These are phyloP conservation scores for Rhodinocichla rosea DNA, from an alignment of 2,113 vertebrate species.

Conservation along the genomic window DNA sequence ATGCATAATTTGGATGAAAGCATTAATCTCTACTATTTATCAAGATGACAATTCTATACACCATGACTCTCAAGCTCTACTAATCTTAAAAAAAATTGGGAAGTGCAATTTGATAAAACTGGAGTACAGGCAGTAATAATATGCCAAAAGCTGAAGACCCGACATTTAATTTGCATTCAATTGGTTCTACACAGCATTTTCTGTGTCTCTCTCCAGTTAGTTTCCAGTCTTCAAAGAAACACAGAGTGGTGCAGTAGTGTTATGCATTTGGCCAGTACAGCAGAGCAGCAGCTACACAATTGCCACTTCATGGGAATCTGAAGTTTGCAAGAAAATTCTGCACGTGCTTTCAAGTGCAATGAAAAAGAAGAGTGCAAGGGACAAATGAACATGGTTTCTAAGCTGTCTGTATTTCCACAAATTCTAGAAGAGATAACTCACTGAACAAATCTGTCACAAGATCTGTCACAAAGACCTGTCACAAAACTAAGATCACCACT, in stretches of 20 bases:
- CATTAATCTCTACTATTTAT: slow-evolving; percentile 28
- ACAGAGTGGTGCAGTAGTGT: neutral
- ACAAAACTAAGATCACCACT: neutral
- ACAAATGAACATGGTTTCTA: accelerated
- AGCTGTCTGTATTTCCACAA: neutral
- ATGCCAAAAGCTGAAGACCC: slow-evolving; percentile 6
- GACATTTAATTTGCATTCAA: slow-evolving; percentile 14
- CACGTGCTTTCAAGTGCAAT: neutral
- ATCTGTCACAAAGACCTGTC: neutral
- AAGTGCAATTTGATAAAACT: slow-evolving; percentile 35
- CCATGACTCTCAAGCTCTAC: neutral
- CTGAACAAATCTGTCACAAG: neutral
- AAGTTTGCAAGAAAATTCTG: neutral
- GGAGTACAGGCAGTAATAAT: neutral
- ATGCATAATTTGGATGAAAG: neutral
- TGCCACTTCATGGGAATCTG: neutral
- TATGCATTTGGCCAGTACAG: neutral
- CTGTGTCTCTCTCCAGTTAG: neutral
- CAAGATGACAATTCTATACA: neutral
- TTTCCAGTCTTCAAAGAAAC: neutral
- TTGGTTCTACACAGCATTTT: neutral
- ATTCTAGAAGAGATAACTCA: neutral
- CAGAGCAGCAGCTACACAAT: neutral
- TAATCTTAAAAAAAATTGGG: slow-evolving; percentile 21
- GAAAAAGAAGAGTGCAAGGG: neutral